These are phyloP conservation scores for Rhingia rostrata DNA, from an alignment of 2,888 invertebrate genomes.

Conservation along the genomic window DNA sequence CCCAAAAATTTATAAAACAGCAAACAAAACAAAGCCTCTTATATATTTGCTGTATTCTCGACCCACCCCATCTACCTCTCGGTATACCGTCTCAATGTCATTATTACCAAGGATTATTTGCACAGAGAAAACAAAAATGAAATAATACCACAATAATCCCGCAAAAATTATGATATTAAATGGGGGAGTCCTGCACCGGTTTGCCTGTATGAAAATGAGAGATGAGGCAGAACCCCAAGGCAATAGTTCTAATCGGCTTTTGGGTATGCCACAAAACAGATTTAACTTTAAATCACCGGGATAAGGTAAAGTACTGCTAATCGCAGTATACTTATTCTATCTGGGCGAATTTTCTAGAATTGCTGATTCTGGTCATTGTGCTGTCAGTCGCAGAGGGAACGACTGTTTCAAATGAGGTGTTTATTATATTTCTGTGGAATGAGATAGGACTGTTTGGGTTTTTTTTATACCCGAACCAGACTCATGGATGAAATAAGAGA, in stretches of 20 bases:
- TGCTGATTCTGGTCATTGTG: slow-evolving; percentile 28
- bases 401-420: slow-evolving; percentile 35
- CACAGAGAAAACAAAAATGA: slow-evolving; percentile 54
- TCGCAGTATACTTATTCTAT: slow-evolving; percentile 34
- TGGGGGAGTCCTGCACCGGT: slow-evolving; percentile 12
- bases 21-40: neutral
- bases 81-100: slow-evolving; percentile 46
- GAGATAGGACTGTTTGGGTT: neutral
- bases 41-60: neutral
- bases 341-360: slow-evolving; percentile 35
- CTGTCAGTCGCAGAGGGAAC: slow-evolving; percentile 5
- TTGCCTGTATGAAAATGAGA: slow-evolving; percentile 14
- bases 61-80: slow-evolving; percentile 7
- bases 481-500: slow-evolving; percentile 21
- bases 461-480: neutral
- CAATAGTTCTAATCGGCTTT: slow-evolving; percentile 63
- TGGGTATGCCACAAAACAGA: slow-evolving; percentile 61
- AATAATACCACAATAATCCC: slow-evolving; percentile 63
- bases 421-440: slow-evolving; percentile 33
- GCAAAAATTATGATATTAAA: slow-evolving; percentile 66
- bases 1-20: neutral
- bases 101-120: slow-evolving; percentile 59
- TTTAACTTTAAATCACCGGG: slow-evolving; percentile 62
- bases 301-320: slow-evolving; percentile 59
- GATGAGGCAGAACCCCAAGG: slow-evolving; percentile 8